A percentile compares a stretch with the other conserved stretches of the same genome.
Conservation (phyloP, 2,113 vertebrate genomes). For the Ptyas mucosa region DNA sequence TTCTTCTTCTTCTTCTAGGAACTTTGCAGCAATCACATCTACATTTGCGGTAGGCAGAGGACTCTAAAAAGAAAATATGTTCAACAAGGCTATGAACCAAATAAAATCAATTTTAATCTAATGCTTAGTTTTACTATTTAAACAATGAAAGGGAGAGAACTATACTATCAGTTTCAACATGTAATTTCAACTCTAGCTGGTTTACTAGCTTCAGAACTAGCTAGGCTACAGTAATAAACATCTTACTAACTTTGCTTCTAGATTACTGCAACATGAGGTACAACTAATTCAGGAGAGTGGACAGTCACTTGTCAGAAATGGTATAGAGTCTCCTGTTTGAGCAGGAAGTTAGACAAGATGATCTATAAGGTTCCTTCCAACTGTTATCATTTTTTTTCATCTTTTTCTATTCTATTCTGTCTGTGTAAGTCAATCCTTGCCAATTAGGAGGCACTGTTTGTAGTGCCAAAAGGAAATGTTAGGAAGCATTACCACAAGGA, state of each 20-base stretch:
- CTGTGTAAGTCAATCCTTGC: neutral
- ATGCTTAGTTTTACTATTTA: neutral
- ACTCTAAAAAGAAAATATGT: constrained; percentile 49
- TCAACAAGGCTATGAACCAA: neutral
- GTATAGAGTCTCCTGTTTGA: neutral
- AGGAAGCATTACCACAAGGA: neutral
- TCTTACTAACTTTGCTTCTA: neutral
- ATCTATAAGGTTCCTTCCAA: neutral
- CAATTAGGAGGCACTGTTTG: neutral
- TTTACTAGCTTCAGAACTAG: neutral
- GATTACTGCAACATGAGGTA: neutral
- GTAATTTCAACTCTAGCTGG: neutral
- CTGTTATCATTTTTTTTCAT: neutral
- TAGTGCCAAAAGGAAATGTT: neutral
- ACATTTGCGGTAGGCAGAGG: constrained; percentile 65
- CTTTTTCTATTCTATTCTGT: neutral
- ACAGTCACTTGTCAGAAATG: neutral
- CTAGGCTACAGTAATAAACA: neutral
- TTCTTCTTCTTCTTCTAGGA: constrained; percentile 83
- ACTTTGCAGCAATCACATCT: constrained; percentile 71
- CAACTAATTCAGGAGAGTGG: neutral
- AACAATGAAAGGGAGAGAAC: neutral
- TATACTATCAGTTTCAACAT: neutral
- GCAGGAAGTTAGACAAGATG: neutral
- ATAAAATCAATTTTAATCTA: neutral